Percentiles rank a stretch among this genome's conserved stretches.
Conservation (phyloP, 2,888 invertebrate species). For the Philhelius pedissequus region DNA sequence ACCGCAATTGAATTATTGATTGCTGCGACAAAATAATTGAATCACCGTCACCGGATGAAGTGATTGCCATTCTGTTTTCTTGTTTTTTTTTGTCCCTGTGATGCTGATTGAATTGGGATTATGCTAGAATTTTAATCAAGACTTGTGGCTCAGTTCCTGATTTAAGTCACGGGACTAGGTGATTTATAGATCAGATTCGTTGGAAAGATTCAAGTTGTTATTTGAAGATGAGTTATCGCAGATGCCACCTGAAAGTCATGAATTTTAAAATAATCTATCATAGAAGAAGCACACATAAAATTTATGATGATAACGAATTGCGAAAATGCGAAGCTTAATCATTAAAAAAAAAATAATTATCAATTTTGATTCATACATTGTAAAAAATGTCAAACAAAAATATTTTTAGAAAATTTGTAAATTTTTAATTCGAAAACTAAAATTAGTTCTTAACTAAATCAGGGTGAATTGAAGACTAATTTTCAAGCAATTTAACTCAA, state of each 20-base stretch:
- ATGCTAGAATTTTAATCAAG: conserved; percentile 26
- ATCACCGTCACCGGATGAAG: conserved; percentile 64
- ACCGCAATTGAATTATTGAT: conserved; percentile 54
- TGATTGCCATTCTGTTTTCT: conserved; percentile 25
- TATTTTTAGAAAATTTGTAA: too few species aligned
- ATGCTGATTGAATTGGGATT: conserved; percentile 4
- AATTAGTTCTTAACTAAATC: too few species aligned
- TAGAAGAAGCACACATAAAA: too few species aligned
- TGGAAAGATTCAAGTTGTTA: background rate
- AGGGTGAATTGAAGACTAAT: too few species aligned
- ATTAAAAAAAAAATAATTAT: too few species aligned
- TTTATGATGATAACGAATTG: too few species aligned
- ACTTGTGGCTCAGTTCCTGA: conserved; percentile 1
- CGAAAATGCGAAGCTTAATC: too few species aligned
- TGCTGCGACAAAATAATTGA: conserved; percentile 53
- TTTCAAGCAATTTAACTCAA: too few species aligned
- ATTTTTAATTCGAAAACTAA: too few species aligned
- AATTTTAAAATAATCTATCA: background rate
- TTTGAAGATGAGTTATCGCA: background rate
- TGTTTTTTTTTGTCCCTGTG: background rate
- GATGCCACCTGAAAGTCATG: background rate
- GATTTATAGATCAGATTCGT: conserved; percentile 4
- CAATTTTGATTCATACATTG: too few species aligned
- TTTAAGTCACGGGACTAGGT: background rate
- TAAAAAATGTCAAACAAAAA: too few species aligned